Evolutionary conservation across 1,140 invertebrate species (phyloP).

Genomic region (Neodiprion lecontei): DNA sequence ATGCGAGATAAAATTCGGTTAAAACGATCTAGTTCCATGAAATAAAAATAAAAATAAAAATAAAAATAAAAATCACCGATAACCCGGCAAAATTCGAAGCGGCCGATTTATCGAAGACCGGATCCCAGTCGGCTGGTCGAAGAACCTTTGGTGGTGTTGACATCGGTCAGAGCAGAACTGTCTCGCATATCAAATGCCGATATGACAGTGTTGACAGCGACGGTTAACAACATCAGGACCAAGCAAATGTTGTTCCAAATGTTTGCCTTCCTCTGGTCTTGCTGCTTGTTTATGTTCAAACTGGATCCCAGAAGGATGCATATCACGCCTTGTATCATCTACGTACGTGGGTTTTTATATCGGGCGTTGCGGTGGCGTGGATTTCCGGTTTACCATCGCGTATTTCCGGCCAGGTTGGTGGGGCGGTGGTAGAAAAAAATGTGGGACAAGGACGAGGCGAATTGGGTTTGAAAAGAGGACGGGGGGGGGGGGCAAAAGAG

Average conservation of each 20-base stretch:
- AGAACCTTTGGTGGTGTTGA: constrained; percentile 21
- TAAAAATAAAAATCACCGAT: neutral
- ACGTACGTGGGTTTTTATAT: constrained; percentile 26
- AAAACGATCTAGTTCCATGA: neutral
- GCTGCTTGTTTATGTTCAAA: constrained; percentile 69
- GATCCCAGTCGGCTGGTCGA: constrained; percentile 4
- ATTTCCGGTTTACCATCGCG: neutral
- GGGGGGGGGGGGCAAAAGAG: constrained; percentile 37
- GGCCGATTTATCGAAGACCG: neutral
- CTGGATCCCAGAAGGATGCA: constrained; percentile 67
- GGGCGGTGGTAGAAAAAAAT: neutral
- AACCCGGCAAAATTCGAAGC: neutral
- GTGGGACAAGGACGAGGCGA: constrained; percentile 22
- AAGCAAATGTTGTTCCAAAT: constrained; percentile 69
- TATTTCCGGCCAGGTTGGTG: neutral
- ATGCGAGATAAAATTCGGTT: neutral
- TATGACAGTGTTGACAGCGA: constrained; percentile 68
- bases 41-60: neutral
- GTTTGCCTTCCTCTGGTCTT: constrained; percentile 67
- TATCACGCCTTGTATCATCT: constrained; percentile 69
- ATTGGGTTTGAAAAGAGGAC: constrained; percentile 36
- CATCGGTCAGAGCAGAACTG: constrained; percentile 11
- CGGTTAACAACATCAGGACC: constrained; percentile 66
- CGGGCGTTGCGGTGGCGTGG: neutral
- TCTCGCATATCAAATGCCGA: constrained; percentile 65